Conservation (phyloP, 2,113 vertebrate species). For the Prochilodus magdalenae region DNA sequence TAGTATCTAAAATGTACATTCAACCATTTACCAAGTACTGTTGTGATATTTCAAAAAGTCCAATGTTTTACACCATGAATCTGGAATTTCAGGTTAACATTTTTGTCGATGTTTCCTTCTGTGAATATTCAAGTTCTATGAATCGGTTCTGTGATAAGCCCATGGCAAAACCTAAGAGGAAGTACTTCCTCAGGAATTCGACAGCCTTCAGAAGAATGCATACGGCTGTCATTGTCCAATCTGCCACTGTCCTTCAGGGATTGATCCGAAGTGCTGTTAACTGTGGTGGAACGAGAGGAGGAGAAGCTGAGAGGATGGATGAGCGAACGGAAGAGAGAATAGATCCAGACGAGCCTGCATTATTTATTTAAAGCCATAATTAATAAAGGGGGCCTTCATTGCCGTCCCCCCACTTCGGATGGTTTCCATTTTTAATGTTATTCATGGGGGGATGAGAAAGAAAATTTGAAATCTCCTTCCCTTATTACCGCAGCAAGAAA, state of each 20-base stretch:
- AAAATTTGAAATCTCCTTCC: slow-evolving; percentile 60
- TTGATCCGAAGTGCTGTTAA: slow-evolving; percentile 54
- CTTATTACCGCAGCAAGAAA: slow-evolving; percentile 62
- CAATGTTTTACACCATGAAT: neutral
- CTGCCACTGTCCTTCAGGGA: slow-evolving; percentile 56
- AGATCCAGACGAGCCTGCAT: slow-evolving; percentile 63
- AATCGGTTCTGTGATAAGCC: slow-evolving; percentile 35
- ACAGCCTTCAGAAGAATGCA: slow-evolving; percentile 27
- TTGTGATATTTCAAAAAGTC: neutral
- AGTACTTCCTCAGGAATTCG: slow-evolving; percentile 30
- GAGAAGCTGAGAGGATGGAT: slow-evolving; percentile 46
- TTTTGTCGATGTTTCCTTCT: slow-evolving; percentile 19
- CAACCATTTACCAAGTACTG: neutral
- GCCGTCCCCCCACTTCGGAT: slow-evolving; percentile 56
- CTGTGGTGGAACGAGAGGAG: slow-evolving; percentile 29
- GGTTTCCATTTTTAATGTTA: slow-evolving; percentile 70
- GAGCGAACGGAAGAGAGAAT: slow-evolving; percentile 51
- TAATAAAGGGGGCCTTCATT: slow-evolving; percentile 67
- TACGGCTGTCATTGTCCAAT: slow-evolving; percentile 52
- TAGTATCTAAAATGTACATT: neutral
- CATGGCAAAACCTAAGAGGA: slow-evolving; percentile 23
- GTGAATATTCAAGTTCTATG: slow-evolving; percentile 9
- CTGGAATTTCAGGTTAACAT: neutral
- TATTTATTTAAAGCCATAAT: slow-evolving; percentile 73
- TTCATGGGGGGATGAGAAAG: slow-evolving; percentile 63